phyloP scores from a whole-genome alignment of 2,797 vertebrate genomes.

The Coracias cyanogaster region DNA sequence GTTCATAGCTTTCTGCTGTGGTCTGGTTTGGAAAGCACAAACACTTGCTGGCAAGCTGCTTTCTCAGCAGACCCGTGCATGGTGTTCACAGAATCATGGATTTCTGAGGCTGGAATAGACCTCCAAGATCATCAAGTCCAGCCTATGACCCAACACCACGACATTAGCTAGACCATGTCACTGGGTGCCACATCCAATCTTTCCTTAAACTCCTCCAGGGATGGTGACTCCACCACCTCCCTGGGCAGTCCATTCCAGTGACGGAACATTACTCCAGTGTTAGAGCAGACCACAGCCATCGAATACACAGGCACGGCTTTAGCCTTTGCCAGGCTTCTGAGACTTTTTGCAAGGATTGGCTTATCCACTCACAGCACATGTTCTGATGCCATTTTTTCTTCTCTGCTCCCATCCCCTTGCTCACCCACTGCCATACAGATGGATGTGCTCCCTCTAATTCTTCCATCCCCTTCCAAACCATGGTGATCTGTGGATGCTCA shows the following conservation, averaged over 20 bases:
- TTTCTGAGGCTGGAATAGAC: too few species aligned
- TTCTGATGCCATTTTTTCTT: background rate
- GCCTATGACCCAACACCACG: too few species aligned
- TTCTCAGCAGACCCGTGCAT: background rate
- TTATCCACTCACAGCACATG: accelerated
- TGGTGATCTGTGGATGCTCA: background rate
- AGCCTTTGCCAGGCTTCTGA: background rate
- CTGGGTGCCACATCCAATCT: too few species aligned
- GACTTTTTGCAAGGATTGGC: background rate
- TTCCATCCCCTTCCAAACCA: background rate
- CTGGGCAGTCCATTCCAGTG: too few species aligned
- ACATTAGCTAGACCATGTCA: too few species aligned
- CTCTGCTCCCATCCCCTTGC: background rate
- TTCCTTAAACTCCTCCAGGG: too few species aligned
- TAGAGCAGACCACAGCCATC: accelerated
- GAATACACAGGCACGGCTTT: accelerated
- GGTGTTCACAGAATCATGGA: background rate
- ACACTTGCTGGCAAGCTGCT: background rate
- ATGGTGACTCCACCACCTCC: too few species aligned
- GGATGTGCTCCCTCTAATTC: background rate
- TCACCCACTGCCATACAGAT: accelerated
- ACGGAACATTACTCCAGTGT: too few species aligned
- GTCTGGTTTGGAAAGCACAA: background rate
- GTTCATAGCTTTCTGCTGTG: background rate
- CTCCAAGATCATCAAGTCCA: too few species aligned